Conservation (phyloP, 2,888 invertebrate species). For the Idaea biselata region DNA sequence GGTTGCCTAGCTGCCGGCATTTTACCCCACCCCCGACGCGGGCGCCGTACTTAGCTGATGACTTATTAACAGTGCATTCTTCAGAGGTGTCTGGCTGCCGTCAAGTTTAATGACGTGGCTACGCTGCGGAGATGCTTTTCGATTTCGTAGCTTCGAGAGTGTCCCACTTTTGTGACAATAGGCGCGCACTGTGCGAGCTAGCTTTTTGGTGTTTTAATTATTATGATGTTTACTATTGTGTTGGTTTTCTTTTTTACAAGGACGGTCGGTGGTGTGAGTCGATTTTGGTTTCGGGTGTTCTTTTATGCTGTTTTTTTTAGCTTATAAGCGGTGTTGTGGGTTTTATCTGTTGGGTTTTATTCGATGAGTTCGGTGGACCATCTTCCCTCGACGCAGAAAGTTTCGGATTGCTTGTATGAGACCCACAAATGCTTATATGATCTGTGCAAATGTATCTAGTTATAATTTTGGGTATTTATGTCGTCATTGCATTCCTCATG, state of each 20-base stretch:
- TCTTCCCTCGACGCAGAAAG: too few relatives aligned
- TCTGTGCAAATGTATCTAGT: too few relatives aligned
- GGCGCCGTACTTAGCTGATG: conserved; percentile 77
- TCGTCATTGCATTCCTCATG: too few relatives aligned
- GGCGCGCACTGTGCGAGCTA: conserved; percentile 8
- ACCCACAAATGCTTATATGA: too few relatives aligned
- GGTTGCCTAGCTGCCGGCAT: background rate
- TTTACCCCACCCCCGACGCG: conserved; percentile 31
- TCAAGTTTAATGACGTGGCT: conserved; percentile 75
- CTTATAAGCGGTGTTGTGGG: background rate
- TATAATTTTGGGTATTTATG: too few relatives aligned
- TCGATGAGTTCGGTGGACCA: too few relatives aligned
- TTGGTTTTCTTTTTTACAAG: conserved; percentile 1
- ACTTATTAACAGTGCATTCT: conserved; percentile 80
- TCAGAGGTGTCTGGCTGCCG: conserved; percentile 77
- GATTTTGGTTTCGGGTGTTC: background rate
- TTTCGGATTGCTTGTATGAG: too few relatives aligned
- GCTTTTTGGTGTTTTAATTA: conserved; percentile 25
- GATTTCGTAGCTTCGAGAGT: conserved; percentile 60
- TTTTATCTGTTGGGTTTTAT: background rate
- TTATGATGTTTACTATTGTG: conserved; percentile 13
- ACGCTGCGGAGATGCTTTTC: conserved; percentile 44
- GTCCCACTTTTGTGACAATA: conserved; percentile 63
- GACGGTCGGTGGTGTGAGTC: background rate
- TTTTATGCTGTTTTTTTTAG: background rate